Percentiles rank a stretch among this genome's conserved stretches.
phyloP scores from a whole-genome alignment of 1,140 invertebrate genomes.

The Rhopalosiphum padi region DNA sequence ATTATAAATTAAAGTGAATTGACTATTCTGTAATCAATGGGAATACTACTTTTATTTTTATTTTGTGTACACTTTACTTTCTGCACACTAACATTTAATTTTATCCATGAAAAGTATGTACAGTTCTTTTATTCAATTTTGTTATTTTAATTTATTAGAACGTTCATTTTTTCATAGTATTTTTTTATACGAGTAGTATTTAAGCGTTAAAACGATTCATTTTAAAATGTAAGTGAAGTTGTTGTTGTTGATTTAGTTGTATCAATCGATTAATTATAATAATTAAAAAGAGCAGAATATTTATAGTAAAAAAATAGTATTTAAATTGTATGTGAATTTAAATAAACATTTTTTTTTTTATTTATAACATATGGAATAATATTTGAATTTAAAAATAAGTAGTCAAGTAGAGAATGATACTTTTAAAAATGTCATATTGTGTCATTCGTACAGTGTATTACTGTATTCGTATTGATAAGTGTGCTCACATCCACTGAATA shows the following conservation, averaged over 20 bases:
- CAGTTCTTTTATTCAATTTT: too few species aligned
- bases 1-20: too few species aligned
- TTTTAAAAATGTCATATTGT: background rate
- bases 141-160: too few species aligned
- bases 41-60: too few species aligned
- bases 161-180: too few species aligned
- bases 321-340: background rate
- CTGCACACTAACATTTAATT: too few species aligned
- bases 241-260: background rate
- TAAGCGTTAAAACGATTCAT: background rate
- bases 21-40: too few species aligned
- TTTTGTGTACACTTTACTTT: too few species aligned
- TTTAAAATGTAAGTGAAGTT: background rate
- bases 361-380: background rate
- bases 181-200: too few species aligned
- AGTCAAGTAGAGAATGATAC: background rate
- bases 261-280: background rate
- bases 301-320: background rate
- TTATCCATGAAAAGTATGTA: too few species aligned
- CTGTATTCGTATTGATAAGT: background rate
- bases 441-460: background rate
- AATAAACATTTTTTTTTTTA: background rate
- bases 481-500: background rate
- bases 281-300: background rate
- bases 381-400: background rate